Evolutionary conservation across 2,888 invertebrate species (phyloP).

Genomic region (Apotomis capreana): DNA sequence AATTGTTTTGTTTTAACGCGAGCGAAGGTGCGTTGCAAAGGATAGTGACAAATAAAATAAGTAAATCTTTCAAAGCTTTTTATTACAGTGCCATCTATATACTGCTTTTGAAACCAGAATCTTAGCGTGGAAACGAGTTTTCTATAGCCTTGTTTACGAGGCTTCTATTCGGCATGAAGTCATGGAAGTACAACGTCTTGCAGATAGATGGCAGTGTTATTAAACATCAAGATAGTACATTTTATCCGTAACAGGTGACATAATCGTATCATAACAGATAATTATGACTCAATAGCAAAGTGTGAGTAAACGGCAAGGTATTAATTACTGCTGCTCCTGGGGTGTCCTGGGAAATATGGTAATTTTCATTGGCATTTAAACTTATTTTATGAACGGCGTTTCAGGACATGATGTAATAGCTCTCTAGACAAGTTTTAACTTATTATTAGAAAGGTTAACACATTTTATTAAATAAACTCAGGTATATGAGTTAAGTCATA

Average conservation of each 20-base stretch:
- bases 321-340: constrained; percentile 15
- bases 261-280: background rate
- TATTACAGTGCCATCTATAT: constrained; percentile 14
- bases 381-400: background rate
- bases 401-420: background rate
- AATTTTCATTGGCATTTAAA: background rate
- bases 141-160: background rate
- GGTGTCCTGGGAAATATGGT: constrained; percentile 28
- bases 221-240: background rate
- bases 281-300: constrained; percentile 4
- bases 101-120: background rate
- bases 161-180: background rate
- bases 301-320: constrained; percentile 8
- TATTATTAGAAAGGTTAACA: too few relatives aligned
- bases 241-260: background rate
- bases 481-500: too few relatives aligned
- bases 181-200: background rate
- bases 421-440: too few relatives aligned
- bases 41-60: too few relatives aligned
- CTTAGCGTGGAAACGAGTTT: background rate
- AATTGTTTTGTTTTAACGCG: too few relatives aligned
- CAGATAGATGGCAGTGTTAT: constrained; percentile 20
- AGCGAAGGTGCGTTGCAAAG: too few relatives aligned
- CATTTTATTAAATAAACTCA: too few relatives aligned
- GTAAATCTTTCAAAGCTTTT: background rate